These are phyloP conservation scores for Sebastes trivittatus DNA, from an alignment of 2,797 vertebrate species.

Conservation along the genomic window DNA sequence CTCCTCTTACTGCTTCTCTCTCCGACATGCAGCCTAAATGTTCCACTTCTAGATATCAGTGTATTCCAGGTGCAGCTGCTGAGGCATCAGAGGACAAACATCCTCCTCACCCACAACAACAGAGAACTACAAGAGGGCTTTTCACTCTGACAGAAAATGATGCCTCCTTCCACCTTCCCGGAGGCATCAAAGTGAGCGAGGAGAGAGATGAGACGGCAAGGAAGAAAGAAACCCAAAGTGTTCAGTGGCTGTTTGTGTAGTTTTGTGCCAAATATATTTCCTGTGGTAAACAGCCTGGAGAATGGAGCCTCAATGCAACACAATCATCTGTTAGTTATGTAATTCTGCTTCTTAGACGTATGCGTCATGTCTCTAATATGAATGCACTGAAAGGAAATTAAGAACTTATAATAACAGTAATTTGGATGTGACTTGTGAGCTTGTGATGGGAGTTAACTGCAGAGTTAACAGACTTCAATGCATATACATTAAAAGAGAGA, in stretches of 20 bases:
- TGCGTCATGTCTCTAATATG: neutral
- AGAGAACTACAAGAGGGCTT: neutral
- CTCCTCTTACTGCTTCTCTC: constrained; percentile 5
- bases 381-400: neutral
- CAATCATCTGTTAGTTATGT: neutral
- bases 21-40: constrained; percentile 1
- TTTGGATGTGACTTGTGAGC: neutral
- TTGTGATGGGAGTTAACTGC: constrained; percentile 9
- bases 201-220: neutral
- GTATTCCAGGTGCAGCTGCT: constrained; percentile 20
- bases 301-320: neutral
- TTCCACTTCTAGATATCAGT: constrained; percentile 6
- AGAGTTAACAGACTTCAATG: constrained; percentile 14
- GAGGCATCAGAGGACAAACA: constrained; percentile 3
- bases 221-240: neutral
- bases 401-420: neutral
- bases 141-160: neutral
- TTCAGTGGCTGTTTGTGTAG: neutral
- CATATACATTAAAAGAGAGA: neutral
- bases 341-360: neutral
- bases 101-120: neutral
- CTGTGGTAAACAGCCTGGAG: neutral
- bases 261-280: constrained; percentile 5
- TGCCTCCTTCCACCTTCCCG: neutral
- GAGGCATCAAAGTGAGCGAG: neutral